Evolutionary conservation across 2,888 invertebrate species (phyloP), one percentile per base, ranked within the genome.

Genomic region (Drosophila sordidula): DNA sequence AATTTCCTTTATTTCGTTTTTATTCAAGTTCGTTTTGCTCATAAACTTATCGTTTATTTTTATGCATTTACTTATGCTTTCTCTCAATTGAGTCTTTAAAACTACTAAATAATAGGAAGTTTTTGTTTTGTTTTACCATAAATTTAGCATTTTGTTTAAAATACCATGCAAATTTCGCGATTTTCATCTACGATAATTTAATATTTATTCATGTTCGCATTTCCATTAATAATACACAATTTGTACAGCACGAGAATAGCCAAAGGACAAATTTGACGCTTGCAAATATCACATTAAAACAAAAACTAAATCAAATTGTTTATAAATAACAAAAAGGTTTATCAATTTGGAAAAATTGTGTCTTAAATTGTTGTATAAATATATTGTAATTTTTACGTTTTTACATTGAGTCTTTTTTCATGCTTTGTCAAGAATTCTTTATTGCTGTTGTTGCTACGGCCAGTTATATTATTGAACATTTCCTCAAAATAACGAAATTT

Each of bases 71-170:
- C 18, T 61, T 63, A 25, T 59, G 39, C 34, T 54, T 39, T 57
- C 18, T 65, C 50, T 64, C 46, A 42, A 61, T 51, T 72, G 65
- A 72, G 67, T 70, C 68, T 70, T 69, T 83, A 80, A 74, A 83
- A 81, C 81, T 87, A 87, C 77, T 80, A 87, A 85, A 85, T 85
- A 85, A 80, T 86, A 85, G 85, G 88, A 85, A 85, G 81, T 79
- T 83, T 72, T 77, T 46, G n/a, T 52, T 64, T 42, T 49, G 50
- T 58, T 50, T 58, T 67, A 49, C 68, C 66, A 55, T 71, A 38
- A 52, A 26, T 57, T 62, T 47, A 47, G 26, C 12, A 50, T 50
- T 44, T 68, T 41, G 39, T 47, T 76, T 75, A 75, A 80, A 77
- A 69, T 78, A 74, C 59, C 46, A 76, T 64, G 55, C 59, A 61